A percentile compares a stretch with the other conserved stretches of the same genome.
These are phyloP conservation scores for Pogonomyrmex californicus DNA, from an alignment of 1,140 invertebrate species.

Conservation along the genomic window DNA sequence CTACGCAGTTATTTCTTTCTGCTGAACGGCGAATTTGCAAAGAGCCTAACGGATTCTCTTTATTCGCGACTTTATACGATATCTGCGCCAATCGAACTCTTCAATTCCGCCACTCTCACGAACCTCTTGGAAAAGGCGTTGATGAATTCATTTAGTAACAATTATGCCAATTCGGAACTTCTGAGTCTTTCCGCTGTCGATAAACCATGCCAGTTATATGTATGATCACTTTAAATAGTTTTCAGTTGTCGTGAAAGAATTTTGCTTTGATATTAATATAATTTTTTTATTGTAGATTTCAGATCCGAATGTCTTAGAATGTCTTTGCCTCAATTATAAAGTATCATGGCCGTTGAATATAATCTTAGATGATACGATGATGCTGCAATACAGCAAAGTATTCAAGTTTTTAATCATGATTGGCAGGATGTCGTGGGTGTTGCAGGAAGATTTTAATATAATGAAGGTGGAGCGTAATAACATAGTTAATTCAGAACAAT, in stretches of 20 bases:
- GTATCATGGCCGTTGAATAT: slow-evolving; percentile 93
- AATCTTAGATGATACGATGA: slow-evolving; percentile 90
- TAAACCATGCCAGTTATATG: slow-evolving; percentile 79
- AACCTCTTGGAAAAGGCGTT: slow-evolving; percentile 90
- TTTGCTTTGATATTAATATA: background rate
- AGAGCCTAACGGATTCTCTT: slow-evolving; percentile 89
- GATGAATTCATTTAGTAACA: slow-evolving; percentile 80
- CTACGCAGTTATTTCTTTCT: slow-evolving; percentile 92
- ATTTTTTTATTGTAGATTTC: slow-evolving; percentile 77
- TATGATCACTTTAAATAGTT: slow-evolving; percentile 52
- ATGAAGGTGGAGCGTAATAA: slow-evolving; percentile 81
- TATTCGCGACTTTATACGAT: slow-evolving; percentile 89
- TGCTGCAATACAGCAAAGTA: slow-evolving; percentile 90
- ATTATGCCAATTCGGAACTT: slow-evolving; percentile 81
- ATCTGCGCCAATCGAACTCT: slow-evolving; percentile 89
- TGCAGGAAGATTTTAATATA: slow-evolving; percentile 89
- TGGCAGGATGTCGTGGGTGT: slow-evolving; percentile 91
- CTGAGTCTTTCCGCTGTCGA: slow-evolving; percentile 81
- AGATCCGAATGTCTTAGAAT: slow-evolving; percentile 89
- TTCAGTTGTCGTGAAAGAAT: background rate
- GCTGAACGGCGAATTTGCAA: slow-evolving; percentile 92
- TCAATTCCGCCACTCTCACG: slow-evolving; percentile 90
- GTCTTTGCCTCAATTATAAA: slow-evolving; percentile 90
- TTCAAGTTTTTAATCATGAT: slow-evolving; percentile 92
- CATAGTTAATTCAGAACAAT: slow-evolving; percentile 78